Evolutionary conservation across 2,113 vertebrate species (phyloP).

Genomic region (Meles meles): DNA sequence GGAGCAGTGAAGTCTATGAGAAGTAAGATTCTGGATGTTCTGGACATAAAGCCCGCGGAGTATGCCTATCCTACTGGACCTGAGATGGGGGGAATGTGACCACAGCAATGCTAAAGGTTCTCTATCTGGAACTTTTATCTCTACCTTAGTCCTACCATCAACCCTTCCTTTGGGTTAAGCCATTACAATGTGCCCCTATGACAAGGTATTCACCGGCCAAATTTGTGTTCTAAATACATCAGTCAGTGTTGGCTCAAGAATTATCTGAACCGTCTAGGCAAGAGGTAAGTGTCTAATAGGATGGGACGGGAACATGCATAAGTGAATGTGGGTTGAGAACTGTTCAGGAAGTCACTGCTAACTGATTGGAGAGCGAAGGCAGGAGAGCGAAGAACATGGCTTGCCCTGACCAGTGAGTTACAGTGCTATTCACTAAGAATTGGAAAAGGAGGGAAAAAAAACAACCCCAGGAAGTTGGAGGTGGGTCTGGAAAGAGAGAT

Average conservation of each 20-base stretch:
- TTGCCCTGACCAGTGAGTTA: neutral
- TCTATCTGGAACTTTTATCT: neutral
- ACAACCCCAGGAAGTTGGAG: slow-evolving; percentile 46
- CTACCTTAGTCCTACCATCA: neutral
- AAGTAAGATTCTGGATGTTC: neutral
- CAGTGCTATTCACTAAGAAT: neutral
- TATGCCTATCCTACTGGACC: too few species aligned
- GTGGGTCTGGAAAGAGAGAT: slow-evolving; percentile 64
- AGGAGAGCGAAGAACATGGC: slow-evolving; percentile 4
- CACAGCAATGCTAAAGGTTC: neutral
- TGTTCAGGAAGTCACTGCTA: neutral
- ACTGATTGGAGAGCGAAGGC: neutral
- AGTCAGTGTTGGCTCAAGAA: neutral
- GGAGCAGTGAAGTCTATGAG: neutral
- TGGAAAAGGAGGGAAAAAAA: neutral
- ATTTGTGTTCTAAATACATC: neutral
- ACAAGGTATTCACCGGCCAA: neutral
- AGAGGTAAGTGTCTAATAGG: neutral
- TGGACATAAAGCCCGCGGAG: neutral
- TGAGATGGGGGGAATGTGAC: neutral
- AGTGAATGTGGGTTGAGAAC: neutral
- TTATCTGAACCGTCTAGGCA: neutral
- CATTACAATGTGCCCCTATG: neutral
- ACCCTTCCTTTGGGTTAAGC: neutral
- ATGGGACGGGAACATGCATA: neutral